Conservation (phyloP, 1,140 invertebrate species). For the Drosophila mauritiana region DNA sequence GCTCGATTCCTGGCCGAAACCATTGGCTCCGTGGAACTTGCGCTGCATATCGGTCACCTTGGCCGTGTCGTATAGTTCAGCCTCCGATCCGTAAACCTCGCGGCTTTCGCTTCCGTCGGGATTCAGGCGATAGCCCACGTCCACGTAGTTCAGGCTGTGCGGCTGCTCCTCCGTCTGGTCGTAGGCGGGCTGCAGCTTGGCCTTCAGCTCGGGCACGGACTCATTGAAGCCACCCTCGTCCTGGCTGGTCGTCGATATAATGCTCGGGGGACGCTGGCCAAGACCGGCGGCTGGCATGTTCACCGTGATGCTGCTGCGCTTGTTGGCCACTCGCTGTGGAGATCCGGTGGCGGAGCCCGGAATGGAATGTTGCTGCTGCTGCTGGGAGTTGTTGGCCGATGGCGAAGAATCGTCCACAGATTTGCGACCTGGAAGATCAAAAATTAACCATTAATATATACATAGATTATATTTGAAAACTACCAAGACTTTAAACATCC, state of each 20-base stretch:
- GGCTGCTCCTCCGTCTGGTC: slow-evolving; percentile 38
- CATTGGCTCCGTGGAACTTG: slow-evolving; percentile 81
- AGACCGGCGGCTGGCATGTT: slow-evolving; percentile 88
- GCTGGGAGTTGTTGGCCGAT: slow-evolving; percentile 30
- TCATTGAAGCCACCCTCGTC: slow-evolving; percentile 89
- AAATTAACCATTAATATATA: no score
- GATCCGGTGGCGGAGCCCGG: slow-evolving; percentile 47
- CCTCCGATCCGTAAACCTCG: slow-evolving; percentile 76
- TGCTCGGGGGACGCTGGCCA: slow-evolving; percentile 86
- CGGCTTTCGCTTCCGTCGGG: slow-evolving; percentile 82
- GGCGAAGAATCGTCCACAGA: slow-evolving; percentile 56
- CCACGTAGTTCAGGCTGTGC: slow-evolving; percentile 78
- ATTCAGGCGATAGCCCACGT: slow-evolving; percentile 83
- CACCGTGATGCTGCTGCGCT: slow-evolving; percentile 85
- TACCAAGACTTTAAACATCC: no score
- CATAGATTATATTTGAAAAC: no score
- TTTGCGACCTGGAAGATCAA: slow-evolving; percentile 53
- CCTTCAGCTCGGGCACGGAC: slow-evolving; percentile 87
- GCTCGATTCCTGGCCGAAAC: slow-evolving; percentile 71
- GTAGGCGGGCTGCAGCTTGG: slow-evolving; percentile 86
- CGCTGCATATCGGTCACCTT: slow-evolving; percentile 77
- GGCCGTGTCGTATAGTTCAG: slow-evolving; percentile 76
- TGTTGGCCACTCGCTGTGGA: slow-evolving; percentile 72
- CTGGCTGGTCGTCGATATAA: slow-evolving; percentile 85
- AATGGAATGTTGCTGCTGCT: slow-evolving; percentile 62